phyloP scores from a whole-genome alignment of 2,888 invertebrate species.

The Agrotis clavis region DNA sequence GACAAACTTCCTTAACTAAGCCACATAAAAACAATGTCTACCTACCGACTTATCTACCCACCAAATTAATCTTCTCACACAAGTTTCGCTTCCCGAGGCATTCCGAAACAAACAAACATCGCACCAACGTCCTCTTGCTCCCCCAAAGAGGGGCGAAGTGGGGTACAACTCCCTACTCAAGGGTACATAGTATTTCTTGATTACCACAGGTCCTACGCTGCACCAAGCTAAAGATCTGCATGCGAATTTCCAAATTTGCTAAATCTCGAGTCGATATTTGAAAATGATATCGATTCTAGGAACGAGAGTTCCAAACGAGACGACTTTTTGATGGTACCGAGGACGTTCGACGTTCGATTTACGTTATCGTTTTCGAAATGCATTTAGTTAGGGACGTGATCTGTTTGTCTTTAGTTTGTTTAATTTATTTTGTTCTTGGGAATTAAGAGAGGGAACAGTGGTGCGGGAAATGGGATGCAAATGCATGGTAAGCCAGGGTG shows the following conservation, averaged over 20 bases:
- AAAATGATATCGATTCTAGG: slow-evolving; percentile 78
- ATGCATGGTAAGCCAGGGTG: slow-evolving; percentile 44
- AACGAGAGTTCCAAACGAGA: slow-evolving; percentile 74
- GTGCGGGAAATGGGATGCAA: slow-evolving; percentile 54
- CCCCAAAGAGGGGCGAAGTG: slow-evolving; percentile 63
- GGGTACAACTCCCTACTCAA: slow-evolving; percentile 62
- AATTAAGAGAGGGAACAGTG: slow-evolving; percentile 48
- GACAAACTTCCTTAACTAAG: slow-evolving; percentile 61
- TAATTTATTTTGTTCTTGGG: slow-evolving; percentile 63
- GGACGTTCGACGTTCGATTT: slow-evolving; percentile 75
- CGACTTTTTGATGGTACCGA: slow-evolving; percentile 78
- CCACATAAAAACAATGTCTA: slow-evolving; percentile 67
- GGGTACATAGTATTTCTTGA: slow-evolving; percentile 75
- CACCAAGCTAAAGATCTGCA: slow-evolving; percentile 82
- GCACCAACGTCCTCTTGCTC: slow-evolving; percentile 61
- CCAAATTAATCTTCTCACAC: slow-evolving; percentile 74
- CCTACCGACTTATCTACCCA: slow-evolving; percentile 74
- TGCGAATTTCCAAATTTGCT: slow-evolving; percentile 86
- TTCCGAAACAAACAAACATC: slow-evolving; percentile 75
- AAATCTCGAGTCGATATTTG: slow-evolving; percentile 81
- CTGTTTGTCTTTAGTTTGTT: slow-evolving; percentile 65
- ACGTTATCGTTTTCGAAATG: slow-evolving; percentile 74
- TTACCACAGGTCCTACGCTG: slow-evolving; percentile 76
- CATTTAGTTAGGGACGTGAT: slow-evolving; percentile 78
- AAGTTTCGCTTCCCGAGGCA: slow-evolving; percentile 72